Evolutionary conservation across 2,888 invertebrate species (phyloP).

Genomic region (Andrena praecox): DNA sequence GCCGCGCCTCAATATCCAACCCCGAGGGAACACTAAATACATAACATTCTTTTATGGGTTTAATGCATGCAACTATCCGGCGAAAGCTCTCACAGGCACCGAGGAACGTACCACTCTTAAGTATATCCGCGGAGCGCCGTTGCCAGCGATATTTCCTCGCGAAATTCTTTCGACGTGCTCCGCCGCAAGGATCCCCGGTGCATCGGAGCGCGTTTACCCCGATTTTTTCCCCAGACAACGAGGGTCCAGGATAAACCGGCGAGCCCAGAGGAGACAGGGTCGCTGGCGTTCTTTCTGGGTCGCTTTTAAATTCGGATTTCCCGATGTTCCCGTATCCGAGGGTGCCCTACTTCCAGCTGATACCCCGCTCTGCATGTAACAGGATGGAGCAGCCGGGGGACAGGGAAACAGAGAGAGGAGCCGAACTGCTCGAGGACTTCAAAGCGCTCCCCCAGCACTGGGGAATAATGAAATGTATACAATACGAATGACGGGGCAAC

Average conservation of each 20-base stretch:
- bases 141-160: no score
- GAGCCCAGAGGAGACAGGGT: slow-evolving; percentile 22
- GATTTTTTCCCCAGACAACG: slow-evolving; percentile 19
- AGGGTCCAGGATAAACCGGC: slow-evolving; percentile 35
- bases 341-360: slow-evolving; percentile 51
- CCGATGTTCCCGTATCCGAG: slow-evolving; percentile 47
- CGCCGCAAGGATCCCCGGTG: neutral
- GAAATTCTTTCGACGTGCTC: slow-evolving; percentile 7
- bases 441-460: slow-evolving; percentile 43
- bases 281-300: slow-evolving; percentile 44
- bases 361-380: slow-evolving; percentile 50
- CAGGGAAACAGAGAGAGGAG: slow-evolving; percentile 11
- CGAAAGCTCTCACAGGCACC: no score
- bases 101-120: no score
- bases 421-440: slow-evolving; percentile 44
- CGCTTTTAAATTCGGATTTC: slow-evolving; percentile 58
- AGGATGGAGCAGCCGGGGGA: slow-evolving; percentile 40
- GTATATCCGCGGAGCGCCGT: no score
- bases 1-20: no score
- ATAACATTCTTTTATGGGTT: no score
- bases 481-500: slow-evolving; percentile 38
- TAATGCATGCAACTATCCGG: no score
- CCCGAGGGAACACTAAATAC: no score
- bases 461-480: slow-evolving; percentile 60
- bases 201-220: slow-evolving; percentile 11